Conservation (phyloP, 1,140 invertebrate genomes). For the Schlechtendalia chinensis region DNA sequence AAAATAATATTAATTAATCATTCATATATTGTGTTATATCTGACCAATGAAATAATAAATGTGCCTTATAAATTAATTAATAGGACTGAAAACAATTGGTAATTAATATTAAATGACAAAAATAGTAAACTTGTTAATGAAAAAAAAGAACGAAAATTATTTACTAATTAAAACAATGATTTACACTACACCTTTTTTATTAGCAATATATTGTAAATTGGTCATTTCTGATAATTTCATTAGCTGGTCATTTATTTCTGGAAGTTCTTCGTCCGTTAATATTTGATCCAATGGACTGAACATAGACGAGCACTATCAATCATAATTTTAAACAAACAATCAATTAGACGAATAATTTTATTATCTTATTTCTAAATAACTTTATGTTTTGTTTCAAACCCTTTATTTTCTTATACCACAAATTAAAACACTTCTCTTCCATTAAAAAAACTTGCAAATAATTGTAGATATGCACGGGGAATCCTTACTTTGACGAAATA, state of each 20-base stretch:
- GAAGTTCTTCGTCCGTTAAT: conserved; percentile 26
- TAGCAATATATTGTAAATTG: not conserved
- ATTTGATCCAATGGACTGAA: conserved; percentile 42
- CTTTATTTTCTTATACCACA: no score
- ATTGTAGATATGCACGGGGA: no score
- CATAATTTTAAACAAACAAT: not conserved
- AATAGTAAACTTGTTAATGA: not conserved
- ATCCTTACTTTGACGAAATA: conserved; percentile 44
- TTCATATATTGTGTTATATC: not conserved
- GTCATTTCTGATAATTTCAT: conserved; percentile 7
- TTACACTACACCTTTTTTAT: conserved; percentile 25
- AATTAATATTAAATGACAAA: not conserved
- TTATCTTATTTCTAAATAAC: no score
- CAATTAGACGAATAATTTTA: not conserved
- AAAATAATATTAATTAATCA: not conserved
- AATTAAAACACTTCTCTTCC: no score
- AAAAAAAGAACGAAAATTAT: no score
- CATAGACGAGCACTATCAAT: conserved; percentile 34
- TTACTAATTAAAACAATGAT: no score
- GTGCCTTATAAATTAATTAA: no score
- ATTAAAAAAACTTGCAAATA: no score
- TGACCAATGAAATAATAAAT: no score
- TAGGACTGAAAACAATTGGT: not conserved
- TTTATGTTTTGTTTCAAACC: no score
- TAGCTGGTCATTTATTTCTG: conserved; percentile 26